These are phyloP conservation scores for Cosmia trapezina DNA, from an alignment of 2,888 invertebrate species.

Conservation along the genomic window DNA sequence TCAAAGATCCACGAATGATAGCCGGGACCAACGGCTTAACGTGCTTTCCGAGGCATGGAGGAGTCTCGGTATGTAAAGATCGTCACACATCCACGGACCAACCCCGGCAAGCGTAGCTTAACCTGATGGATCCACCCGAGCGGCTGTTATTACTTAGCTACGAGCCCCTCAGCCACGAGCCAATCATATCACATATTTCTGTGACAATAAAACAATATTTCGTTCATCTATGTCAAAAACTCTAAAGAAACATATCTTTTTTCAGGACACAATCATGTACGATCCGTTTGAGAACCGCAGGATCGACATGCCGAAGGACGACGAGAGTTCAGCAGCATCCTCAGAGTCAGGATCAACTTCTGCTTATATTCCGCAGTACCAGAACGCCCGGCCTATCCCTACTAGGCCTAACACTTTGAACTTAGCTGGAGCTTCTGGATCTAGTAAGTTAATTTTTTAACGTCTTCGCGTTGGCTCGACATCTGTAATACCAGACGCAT, in stretches of 20 bases:
- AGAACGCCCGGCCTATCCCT: background rate
- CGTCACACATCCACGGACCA: too few relatives aligned
- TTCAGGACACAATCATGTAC: conserved; percentile 84
- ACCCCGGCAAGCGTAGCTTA: too few relatives aligned
- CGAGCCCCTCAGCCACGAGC: too few relatives aligned
- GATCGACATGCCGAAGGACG: conserved; percentile 71
- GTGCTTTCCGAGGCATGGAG: too few relatives aligned
- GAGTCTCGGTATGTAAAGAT: too few relatives aligned
- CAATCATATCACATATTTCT: too few relatives aligned
- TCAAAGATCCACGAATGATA: too few relatives aligned
- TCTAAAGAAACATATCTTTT: conserved; percentile 9
- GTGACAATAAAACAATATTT: background rate
- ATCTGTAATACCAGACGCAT: too few relatives aligned
- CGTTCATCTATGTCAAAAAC: background rate
- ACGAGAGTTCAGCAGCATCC: conserved; percentile 31
- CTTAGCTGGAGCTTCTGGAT: conserved; percentile 11
- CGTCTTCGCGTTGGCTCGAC: too few relatives aligned
- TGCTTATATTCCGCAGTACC: conserved; percentile 7
- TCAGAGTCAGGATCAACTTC: conserved; percentile 29
- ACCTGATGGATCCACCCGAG: too few relatives aligned
- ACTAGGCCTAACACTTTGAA: conserved; percentile 29
- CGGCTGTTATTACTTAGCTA: too few relatives aligned
- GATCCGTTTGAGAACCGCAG: conserved; percentile 82
- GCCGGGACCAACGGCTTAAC: too few relatives aligned
- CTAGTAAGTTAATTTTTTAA: conserved; percentile 26